phyloP scores from a whole-genome alignment of 53 echinoderm and acorn worm genomes.

The Stichopus horrens region DNA sequence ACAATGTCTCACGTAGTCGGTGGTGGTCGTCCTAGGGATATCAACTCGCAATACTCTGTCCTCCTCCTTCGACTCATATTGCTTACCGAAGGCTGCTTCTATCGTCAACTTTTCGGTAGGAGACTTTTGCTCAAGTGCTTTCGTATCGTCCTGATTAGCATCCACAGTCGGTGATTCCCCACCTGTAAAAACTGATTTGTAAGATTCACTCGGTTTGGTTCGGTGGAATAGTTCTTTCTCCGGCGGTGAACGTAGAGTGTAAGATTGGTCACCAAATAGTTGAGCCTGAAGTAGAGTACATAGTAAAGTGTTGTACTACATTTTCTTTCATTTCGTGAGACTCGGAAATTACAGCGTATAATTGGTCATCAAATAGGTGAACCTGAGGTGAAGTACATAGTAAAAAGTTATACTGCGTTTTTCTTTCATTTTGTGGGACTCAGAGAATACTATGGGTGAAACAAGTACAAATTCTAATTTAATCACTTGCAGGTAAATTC shows the following conservation, averaged over 20 bases:
- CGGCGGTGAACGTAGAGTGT: background rate
- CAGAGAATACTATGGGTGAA: background rate
- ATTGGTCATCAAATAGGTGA: background rate
- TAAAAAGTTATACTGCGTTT: too few species aligned
- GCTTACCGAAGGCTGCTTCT: background rate
- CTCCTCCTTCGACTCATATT: background rate
- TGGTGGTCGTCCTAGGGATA: background rate
- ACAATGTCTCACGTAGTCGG: background rate
- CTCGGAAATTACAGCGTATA: background rate
- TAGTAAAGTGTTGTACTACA: too few species aligned
- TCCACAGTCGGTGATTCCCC: background rate
- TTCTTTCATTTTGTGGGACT: too few species aligned
- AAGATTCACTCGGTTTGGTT: background rate
- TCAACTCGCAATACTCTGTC: background rate
- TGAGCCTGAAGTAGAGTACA: background rate
- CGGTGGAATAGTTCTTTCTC: conserved; percentile 2
- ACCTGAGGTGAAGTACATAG: background rate
- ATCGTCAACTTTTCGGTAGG: background rate
- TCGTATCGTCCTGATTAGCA: background rate
- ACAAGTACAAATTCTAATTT: too few species aligned
- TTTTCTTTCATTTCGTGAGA: too few species aligned
- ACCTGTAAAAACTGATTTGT: background rate
- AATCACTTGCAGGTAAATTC: too few species aligned
- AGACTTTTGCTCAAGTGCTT: background rate
- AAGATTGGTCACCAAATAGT: background rate